These are phyloP conservation scores for Aptenodytes patagonicus DNA, from an alignment of 2,113 vertebrate species.

Conservation along the genomic window DNA sequence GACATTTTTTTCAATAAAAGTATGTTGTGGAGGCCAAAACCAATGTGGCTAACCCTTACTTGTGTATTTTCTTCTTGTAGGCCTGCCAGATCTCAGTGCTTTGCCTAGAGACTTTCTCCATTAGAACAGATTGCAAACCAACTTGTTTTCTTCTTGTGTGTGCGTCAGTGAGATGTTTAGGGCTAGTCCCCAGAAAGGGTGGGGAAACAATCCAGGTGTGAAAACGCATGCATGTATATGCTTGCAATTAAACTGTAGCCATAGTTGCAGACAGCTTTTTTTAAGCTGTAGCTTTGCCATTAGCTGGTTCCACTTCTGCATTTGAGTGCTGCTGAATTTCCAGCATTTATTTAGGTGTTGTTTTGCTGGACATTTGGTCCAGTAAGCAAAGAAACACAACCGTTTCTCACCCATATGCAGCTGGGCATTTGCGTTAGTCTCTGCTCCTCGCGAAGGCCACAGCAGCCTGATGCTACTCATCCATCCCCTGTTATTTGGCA, in stretches of 20 bases:
- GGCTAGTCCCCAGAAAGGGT: slow-evolving; percentile 34
- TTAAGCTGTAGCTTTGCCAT: not conserved
- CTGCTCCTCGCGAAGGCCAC: not conserved
- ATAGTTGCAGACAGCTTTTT: not conserved
- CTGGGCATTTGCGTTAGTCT: not conserved
- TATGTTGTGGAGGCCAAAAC: not conserved
- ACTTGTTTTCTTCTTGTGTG: slow-evolving; percentile 21
- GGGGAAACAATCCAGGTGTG: slow-evolving; percentile 62
- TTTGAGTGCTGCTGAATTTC: not conserved
- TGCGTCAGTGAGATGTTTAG: slow-evolving; percentile 30
- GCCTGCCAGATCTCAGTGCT: slow-evolving; percentile 5
- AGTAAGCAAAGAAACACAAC: not conserved
- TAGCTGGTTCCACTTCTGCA: not conserved
- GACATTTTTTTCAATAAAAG: not conserved
- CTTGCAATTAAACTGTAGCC: slow-evolving; percentile 46
- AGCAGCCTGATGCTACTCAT: not conserved
- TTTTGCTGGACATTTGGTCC: not conserved
- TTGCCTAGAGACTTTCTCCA: slow-evolving; percentile 11
- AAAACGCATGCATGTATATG: slow-evolving; percentile 28
- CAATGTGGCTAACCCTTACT: not conserved
- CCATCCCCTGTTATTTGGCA: not conserved
- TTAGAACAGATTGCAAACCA: not conserved
- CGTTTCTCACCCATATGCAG: not conserved
- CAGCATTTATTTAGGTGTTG: not conserved
- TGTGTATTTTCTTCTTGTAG: not conserved